Percentiles rank a stretch among this genome's conserved stretches.
Evolutionary conservation across 2,797 vertebrate genomes (phyloP).

Genomic region (Falco berigora): DNA sequence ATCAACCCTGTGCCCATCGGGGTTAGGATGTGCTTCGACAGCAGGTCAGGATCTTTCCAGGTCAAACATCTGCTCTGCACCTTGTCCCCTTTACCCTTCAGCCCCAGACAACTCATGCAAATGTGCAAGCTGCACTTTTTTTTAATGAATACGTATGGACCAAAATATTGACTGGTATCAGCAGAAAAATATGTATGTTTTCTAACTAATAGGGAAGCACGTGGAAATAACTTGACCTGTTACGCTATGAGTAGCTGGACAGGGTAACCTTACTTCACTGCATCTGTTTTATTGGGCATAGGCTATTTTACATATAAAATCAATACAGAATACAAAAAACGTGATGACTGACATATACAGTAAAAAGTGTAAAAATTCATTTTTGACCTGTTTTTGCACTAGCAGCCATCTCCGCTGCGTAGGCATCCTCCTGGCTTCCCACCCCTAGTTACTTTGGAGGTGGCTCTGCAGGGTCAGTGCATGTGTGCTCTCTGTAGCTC

Average conservation of each 20-base stretch:
- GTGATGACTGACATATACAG: conserved; percentile 60
- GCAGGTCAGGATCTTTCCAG: background rate
- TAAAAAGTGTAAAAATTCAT: conserved; percentile 55
- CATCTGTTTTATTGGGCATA: conserved; percentile 54
- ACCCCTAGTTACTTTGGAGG: background rate
- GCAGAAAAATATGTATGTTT: background rate
- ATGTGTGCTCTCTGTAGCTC: background rate
- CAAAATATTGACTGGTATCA: background rate
- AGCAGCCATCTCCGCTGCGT: background rate
- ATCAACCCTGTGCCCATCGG: accelerated
- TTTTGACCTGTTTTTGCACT: conserved; percentile 21
- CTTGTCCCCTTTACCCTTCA: background rate
- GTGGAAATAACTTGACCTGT: background rate
- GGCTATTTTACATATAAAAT: conserved; percentile 63
- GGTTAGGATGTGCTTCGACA: background rate
- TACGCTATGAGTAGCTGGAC: background rate
- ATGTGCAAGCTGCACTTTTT: background rate
- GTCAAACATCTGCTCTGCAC: background rate
- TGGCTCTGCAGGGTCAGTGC: conserved; percentile 5
- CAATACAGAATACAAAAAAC: conserved; percentile 63
- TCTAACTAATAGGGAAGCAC: background rate
- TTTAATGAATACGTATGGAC: background rate
- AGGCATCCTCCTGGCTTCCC: background rate
- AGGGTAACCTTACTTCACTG: conserved; percentile 31
- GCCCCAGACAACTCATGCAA: background rate